Conservation (phyloP, 1,140 invertebrate genomes). For the Neodiprion pinetum region DNA sequence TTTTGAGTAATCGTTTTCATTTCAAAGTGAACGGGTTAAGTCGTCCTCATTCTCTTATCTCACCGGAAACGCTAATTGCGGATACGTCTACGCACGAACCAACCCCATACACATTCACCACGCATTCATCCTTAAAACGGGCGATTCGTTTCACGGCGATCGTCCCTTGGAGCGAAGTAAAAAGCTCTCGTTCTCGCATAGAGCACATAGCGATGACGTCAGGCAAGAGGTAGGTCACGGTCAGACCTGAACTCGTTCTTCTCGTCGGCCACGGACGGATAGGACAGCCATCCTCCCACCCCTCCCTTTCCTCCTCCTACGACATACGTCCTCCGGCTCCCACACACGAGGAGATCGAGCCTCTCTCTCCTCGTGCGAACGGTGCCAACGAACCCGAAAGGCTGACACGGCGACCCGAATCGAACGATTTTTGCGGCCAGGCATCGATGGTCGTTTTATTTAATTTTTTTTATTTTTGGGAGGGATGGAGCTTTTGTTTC, state of each 20-base stretch:
- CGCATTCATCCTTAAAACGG: too few species aligned
- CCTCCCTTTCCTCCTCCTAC: conserved; percentile 12
- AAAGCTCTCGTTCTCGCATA: too few species aligned
- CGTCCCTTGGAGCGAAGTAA: too few species aligned
- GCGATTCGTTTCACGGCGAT: too few species aligned
- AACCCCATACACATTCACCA: too few species aligned
- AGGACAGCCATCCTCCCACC: conserved; percentile 6
- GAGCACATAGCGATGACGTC: conserved; percentile 30
- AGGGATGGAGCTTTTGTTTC: too few species aligned
- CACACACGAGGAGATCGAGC: background rate
- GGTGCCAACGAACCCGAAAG: too few species aligned
- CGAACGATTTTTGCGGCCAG: background rate
- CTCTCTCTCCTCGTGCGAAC: conserved; percentile 22
- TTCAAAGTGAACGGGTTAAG: too few species aligned
- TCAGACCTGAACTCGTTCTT: conserved; percentile 29
- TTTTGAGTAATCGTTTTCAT: too few species aligned
- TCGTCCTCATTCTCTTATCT: too few species aligned
- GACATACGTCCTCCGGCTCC: conserved; percentile 25
- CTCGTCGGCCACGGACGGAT: conserved; percentile 22
- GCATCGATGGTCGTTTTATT: background rate
- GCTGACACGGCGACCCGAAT: background rate
- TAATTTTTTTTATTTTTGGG: too few species aligned
- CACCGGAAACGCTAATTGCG: background rate
- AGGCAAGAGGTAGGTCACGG: conserved; percentile 42
- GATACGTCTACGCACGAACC: too few species aligned